Conservation (phyloP, 2,888 invertebrate genomes). For the Itoplectis maculator region DNA sequence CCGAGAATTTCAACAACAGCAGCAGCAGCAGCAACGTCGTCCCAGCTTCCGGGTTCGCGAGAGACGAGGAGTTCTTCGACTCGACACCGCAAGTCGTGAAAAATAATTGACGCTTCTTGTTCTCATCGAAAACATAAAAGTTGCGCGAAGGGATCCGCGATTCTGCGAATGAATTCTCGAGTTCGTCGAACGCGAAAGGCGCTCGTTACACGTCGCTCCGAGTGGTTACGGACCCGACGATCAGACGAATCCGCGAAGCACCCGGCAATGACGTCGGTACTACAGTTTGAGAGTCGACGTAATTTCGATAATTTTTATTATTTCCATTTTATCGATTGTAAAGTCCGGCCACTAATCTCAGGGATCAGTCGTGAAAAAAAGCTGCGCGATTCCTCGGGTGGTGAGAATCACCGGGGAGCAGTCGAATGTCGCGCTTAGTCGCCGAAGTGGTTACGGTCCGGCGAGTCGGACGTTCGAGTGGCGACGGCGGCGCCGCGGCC, state of each 20-base stretch:
- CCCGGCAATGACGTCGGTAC: too few relatives aligned
- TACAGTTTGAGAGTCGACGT: too few relatives aligned
- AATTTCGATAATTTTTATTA: too few relatives aligned
- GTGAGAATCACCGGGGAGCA: not conserved
- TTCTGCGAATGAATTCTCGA: constrained; percentile 24
- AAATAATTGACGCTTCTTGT: not conserved
- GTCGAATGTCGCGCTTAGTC: constrained; percentile 18
- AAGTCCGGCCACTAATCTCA: too few relatives aligned
- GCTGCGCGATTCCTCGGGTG: too few relatives aligned
- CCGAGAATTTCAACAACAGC: constrained; percentile 34
- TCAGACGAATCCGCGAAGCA: too few relatives aligned
- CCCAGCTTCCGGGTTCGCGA: constrained; percentile 48
- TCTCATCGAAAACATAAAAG: not conserved
- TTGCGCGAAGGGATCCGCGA: not conserved
- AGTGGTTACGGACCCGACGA: too few relatives aligned
- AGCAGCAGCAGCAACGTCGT: not conserved
- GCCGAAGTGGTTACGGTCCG: constrained; percentile 39
- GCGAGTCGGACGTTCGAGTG: constrained; percentile 25
- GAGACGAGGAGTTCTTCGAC: constrained; percentile 11
- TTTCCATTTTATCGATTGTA: too few relatives aligned
- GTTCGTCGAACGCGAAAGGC: not conserved
- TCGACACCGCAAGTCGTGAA: not conserved
- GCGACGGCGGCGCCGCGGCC: constrained; percentile 16
- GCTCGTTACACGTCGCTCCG: too few relatives aligned
- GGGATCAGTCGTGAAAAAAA: not conserved